phyloP scores from a whole-genome alignment of 2,113 vertebrate genomes.

The Erinaceus europaeus region DNA sequence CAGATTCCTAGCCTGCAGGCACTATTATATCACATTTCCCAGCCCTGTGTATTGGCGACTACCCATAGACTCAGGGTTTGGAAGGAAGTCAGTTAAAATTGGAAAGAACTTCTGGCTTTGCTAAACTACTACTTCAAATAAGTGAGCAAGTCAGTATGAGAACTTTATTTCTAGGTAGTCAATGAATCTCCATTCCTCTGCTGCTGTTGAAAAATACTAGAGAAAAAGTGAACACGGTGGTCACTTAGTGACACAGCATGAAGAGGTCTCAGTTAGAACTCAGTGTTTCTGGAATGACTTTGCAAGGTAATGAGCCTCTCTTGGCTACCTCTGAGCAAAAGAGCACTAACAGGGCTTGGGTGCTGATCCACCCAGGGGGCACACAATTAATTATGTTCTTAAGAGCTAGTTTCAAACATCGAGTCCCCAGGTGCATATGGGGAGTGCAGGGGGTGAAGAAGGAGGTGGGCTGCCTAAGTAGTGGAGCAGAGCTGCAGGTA shows the following conservation, averaged over 20 bases:
- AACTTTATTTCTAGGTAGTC: slow-evolving; percentile 11
- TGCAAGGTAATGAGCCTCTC: background rate
- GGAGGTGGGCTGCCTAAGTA: too few relatives aligned
- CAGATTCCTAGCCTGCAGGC: slow-evolving; percentile 60
- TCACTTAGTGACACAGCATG: background rate
- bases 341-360: too few relatives aligned
- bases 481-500: too few relatives aligned
- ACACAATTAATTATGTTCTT: too few relatives aligned
- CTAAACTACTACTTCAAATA: slow-evolving; percentile 43
- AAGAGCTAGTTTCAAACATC: too few relatives aligned
- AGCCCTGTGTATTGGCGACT: slow-evolving; percentile 40
- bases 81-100: slow-evolving; percentile 51
- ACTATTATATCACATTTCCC: slow-evolving; percentile 49
- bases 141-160: background rate
- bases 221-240: background rate
- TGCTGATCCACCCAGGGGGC: too few relatives aligned
- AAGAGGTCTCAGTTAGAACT: background rate
- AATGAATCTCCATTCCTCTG: background rate
- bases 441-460: too few relatives aligned
- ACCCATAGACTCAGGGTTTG: slow-evolving; percentile 28
- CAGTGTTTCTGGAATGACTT: background rate
- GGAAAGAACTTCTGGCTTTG: slow-evolving; percentile 27
- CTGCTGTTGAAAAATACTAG: background rate
- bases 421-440: too few relatives aligned
- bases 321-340: background rate